Conservation (phyloP, 2,113 vertebrate species). For the Myodes glareolus region DNA sequence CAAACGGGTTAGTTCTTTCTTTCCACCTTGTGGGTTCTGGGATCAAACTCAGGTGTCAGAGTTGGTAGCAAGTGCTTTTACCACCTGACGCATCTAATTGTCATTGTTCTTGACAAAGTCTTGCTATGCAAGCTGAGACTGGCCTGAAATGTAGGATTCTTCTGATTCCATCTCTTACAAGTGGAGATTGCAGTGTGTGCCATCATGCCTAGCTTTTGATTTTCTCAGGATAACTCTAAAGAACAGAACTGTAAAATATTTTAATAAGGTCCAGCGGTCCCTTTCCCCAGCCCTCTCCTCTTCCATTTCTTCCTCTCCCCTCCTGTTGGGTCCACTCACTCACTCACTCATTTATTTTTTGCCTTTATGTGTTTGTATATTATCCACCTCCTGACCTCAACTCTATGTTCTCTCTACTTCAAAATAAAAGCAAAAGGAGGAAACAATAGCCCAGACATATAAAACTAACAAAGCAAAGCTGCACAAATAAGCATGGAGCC, state of each 20-base stretch:
- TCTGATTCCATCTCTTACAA: not conserved
- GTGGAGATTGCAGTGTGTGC: not conserved
- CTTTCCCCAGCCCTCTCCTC: not conserved
- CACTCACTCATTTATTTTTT: not conserved
- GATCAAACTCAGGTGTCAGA: not conserved
- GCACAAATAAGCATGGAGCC: not conserved
- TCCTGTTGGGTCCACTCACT: not conserved
- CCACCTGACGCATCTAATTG: not conserved
- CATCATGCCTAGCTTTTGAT: not conserved
- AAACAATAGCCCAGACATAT: not conserved
- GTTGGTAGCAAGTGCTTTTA: not conserved
- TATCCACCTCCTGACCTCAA: not conserved
- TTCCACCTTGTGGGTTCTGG: not conserved
- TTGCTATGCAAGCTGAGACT: not conserved
- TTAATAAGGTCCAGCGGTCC: not conserved
- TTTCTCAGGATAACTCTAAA: conserved; percentile 36
- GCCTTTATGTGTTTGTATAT: not conserved
- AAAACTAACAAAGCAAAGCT: not conserved
- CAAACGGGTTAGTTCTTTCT: not conserved
- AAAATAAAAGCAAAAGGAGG: not conserved
- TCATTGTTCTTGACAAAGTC: not conserved
- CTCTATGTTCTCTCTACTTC: not conserved
- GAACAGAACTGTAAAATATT: conserved; percentile 10
- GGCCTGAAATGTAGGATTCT: not conserved
- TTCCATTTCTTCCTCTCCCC: not conserved